Conservation (phyloP, 2,888 invertebrate species). For the Cheilosia grossa region DNA sequence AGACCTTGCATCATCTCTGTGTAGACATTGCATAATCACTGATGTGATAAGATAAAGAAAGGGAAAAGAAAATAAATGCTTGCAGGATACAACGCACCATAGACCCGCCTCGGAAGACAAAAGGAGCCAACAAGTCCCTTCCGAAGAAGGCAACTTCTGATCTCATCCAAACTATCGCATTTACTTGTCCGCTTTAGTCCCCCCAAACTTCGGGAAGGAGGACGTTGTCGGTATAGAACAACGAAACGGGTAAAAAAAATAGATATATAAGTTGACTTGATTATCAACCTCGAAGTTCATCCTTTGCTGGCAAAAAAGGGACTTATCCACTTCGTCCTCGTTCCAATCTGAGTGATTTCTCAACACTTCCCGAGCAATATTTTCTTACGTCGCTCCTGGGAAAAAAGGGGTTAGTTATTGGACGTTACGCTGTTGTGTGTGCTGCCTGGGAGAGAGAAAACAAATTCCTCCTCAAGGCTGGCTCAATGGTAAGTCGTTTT, state of each 20-base stretch:
- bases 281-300: conserved; percentile 69
- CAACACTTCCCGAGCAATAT: conserved; percentile 70
- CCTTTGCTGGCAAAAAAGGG: conserved; percentile 19
- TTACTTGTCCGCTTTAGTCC: conserved; percentile 49
- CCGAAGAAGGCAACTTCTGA: conserved; percentile 56
- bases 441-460: conserved; percentile 25
- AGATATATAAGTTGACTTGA: conserved; percentile 61
- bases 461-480: conserved; percentile 47
- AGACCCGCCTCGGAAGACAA: conserved; percentile 36
- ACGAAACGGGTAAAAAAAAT: conserved; percentile 11
- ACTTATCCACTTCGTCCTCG: conserved; percentile 28
- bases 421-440: conserved; percentile 30
- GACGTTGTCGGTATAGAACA: conserved; percentile 38
- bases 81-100: conserved; percentile 62
- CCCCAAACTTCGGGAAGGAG: neutral
- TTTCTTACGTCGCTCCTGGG: conserved; percentile 54
- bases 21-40: conserved; percentile 70
- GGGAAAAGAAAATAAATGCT: conserved; percentile 46
- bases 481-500: conserved; percentile 55
- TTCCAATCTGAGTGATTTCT: conserved; percentile 66
- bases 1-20: conserved; percentile 35
- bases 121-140: conserved; percentile 40
- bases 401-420: conserved; percentile 55
- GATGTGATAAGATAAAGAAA: conserved; percentile 56
- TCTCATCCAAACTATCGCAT: conserved; percentile 69